Conservation (phyloP, 2,888 invertebrate genomes). For the Limnephilus lunatus region DNA sequence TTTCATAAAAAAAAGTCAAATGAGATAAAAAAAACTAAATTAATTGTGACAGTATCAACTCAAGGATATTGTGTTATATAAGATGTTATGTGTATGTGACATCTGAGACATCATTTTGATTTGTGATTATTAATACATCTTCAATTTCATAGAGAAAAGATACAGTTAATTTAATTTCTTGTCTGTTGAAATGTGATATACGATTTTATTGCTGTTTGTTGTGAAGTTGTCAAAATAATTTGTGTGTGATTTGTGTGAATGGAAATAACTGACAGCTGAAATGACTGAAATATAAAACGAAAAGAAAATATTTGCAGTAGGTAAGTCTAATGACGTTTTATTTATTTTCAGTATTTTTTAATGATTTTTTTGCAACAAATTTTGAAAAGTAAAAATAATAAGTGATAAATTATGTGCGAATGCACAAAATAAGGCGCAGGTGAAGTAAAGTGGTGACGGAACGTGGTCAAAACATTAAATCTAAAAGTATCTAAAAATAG, state of each 20-base stretch:
- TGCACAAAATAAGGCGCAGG: slow-evolving; percentile 3
- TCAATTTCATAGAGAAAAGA: not conserved
- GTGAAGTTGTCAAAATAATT: not conserved
- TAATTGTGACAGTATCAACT: not conserved
- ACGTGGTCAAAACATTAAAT: slow-evolving; percentile 55
- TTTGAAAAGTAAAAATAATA: not conserved
- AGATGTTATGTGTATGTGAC: not conserved
- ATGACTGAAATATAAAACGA: not conserved
- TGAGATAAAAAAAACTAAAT: not conserved
- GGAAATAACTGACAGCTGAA: not conserved
- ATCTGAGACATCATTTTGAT: not conserved
- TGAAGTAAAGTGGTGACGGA: not conserved
- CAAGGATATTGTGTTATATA: not conserved
- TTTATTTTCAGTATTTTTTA: not conserved
- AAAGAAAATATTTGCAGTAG: not conserved
- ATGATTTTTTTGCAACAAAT: not conserved
- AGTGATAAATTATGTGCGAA: not conserved
- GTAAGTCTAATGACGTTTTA: not conserved
- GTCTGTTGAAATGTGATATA: not conserved
- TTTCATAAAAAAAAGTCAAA: not conserved
- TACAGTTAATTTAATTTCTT: not conserved
- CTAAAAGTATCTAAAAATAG: slow-evolving; percentile 61
- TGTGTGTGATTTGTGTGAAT: not conserved
- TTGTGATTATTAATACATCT: not conserved
- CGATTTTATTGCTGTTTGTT: not conserved